These are phyloP conservation scores for Tenthredo amoena DNA, from an alignment of 2,888 invertebrate species.

Conservation along the genomic window DNA sequence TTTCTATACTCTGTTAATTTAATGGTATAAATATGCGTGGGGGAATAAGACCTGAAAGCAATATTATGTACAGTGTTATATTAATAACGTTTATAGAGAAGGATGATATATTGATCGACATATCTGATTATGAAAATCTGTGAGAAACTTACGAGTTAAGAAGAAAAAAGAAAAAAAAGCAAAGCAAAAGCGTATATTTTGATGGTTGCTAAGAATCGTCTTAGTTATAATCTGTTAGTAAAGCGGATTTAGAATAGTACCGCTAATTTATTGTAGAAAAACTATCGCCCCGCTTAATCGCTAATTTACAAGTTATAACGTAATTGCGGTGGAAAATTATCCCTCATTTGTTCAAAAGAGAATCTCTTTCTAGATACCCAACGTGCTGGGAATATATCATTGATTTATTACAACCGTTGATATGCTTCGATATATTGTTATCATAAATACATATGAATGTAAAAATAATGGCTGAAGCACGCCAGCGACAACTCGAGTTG, in stretches of 20 bases:
- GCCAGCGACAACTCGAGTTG: conserved; percentile 28
- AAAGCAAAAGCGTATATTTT: conserved; percentile 11
- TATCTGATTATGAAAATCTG: conserved; percentile 28
- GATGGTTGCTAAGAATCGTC: conserved; percentile 8
- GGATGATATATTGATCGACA: conserved; percentile 22
- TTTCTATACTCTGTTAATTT: neutral
- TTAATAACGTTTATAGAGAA: neutral
- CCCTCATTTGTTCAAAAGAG: neutral
- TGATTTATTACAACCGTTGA: neutral
- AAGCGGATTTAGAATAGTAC: neutral
- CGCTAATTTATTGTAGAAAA: neutral
- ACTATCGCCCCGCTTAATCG: neutral
- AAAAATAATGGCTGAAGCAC: conserved; percentile 3
- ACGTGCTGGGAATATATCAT: neutral
- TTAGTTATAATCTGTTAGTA: neutral
- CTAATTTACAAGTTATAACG: neutral
- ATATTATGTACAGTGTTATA: conserved; percentile 50
- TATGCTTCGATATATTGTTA: conserved; percentile 10
- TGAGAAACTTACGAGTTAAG: neutral
- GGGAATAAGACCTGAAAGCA: conserved; percentile 36
- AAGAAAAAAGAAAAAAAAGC: neutral
- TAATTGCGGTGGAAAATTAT: neutral
- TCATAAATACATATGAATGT: neutral
- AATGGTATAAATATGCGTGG: neutral
- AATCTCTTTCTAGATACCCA: neutral